phyloP scores from a whole-genome alignment of 2,113 vertebrate species.

The Epinephelus lanceolatus region DNA sequence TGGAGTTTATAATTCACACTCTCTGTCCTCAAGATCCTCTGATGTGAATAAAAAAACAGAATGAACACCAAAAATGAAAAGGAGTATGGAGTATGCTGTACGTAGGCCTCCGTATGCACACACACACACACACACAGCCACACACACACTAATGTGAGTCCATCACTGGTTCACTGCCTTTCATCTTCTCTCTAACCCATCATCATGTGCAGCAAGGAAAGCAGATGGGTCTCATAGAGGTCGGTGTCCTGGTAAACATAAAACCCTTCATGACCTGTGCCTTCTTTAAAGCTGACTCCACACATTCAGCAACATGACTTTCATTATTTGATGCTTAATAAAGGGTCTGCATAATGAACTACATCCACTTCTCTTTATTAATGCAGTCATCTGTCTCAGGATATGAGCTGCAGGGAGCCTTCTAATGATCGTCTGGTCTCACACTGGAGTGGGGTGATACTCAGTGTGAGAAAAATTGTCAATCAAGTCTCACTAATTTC shows the following conservation, averaged over 20 bases:
- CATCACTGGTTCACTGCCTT: slow-evolving; percentile 16
- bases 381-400: slow-evolving; percentile 34
- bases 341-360: slow-evolving; percentile 44
- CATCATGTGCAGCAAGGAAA: slow-evolving; percentile 19
- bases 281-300: not conserved
- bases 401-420: slow-evolving; percentile 30
- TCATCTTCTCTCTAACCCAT: slow-evolving; percentile 34
- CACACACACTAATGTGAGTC: not conserved
- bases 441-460: slow-evolving; percentile 8
- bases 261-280: not conserved
- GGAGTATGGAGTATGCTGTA: not conserved
- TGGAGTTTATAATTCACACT: slow-evolving; percentile 15
- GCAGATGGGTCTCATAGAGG: not conserved
- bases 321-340: slow-evolving; percentile 20
- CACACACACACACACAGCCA: not conserved
- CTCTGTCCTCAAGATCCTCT: slow-evolving; percentile 1
- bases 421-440: slow-evolving; percentile 36
- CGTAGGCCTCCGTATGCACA: not conserved
- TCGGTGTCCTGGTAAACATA: not conserved
- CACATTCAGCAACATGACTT: not conserved
- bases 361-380: slow-evolving; percentile 38
- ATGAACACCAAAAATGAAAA: slow-evolving; percentile 5
- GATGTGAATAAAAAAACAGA: slow-evolving; percentile 8
- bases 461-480: slow-evolving; percentile 37
- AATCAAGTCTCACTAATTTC: slow-evolving; percentile 54